Evolutionary conservation across 2,888 invertebrate species (phyloP), one percentile per base, ranked within the genome.

Genomic region (Trichacis sp.): DNA sequence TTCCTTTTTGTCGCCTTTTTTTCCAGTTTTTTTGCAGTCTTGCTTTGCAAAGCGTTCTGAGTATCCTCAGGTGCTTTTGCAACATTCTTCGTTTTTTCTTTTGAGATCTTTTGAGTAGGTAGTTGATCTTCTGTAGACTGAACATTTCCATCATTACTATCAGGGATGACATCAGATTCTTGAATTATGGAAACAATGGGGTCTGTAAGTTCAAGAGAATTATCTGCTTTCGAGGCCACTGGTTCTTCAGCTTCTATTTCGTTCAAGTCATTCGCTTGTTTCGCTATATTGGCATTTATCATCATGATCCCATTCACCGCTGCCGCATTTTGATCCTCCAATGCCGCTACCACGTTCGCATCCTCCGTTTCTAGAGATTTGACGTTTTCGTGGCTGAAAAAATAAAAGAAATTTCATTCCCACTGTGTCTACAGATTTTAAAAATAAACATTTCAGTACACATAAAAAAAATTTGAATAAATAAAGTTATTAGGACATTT

Each of bases 301-400:
- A 33, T 33, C 46, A 85, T 81, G 52, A 85, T 85, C 45, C 78
- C 80, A 56, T 79, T 70, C 20, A 85, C 73, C 14, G 85, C 85
- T 8, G 80, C 84, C 2, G 78, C 81, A 63, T 84, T 85, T 51
- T 82, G 79, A 70, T 83, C 79, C 5, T 83, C 80, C 14, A 84
- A 56, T 5, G 70, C 66, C 8, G 75, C 75, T 12, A 61, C 46
- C 9, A 20, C 15, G 1, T 42, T n/a, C 11, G 62, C 46, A n/a
- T 47, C 15, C 1, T 30, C 18, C 1, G 17, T 60, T 2, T 69
- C 65, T 1, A 75, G 73, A 4, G 51, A 14, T 57, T 69, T 73
- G 11, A 48, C 50, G 55, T 68, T 75, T 50, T 78, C 76, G 43
- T 78, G 75, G 51, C 72, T 74, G 1, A 73, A 75, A 14, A 79